Evolutionary conservation across 1,140 invertebrate species (phyloP).

Genomic region (Caenorhabditis remanei): DNA sequence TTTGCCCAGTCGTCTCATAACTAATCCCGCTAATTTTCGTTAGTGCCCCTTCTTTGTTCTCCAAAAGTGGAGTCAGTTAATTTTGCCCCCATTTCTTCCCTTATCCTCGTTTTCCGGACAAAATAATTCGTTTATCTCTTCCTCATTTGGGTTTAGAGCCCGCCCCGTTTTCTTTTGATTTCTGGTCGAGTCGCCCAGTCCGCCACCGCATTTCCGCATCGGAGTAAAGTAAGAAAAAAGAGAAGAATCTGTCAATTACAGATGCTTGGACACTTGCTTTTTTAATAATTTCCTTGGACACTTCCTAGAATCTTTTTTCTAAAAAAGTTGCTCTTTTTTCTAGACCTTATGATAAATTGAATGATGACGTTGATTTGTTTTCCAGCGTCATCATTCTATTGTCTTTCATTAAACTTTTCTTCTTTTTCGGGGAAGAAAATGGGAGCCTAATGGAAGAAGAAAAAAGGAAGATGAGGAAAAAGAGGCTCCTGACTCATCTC

Average conservation of each 20-base stretch:
- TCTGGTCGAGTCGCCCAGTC: neutral
- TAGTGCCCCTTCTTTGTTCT: neutral
- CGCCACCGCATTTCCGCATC: neutral
- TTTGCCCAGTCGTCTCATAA: neutral
- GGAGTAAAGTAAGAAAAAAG: no score
- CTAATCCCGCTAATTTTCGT: neutral
- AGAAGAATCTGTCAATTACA: neutral
- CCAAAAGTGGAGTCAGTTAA: neutral
- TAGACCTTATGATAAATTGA: slow-evolving; percentile 13
- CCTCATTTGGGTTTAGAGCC: neutral
- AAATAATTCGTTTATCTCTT: slow-evolving; percentile 39
- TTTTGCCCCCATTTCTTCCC: neutral
- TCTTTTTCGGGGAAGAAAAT: neutral
- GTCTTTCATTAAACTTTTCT: slow-evolving; percentile 32
- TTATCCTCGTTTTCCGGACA: neutral
- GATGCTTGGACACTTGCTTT: neutral
- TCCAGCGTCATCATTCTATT: slow-evolving; percentile 8
- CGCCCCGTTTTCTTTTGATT: neutral
- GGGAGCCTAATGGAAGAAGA: neutral
- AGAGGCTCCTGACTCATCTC: slow-evolving; percentile 2
- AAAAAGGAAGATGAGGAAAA: neutral
- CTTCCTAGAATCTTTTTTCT: neutral
- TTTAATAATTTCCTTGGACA: neutral
- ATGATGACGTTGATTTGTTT: slow-evolving; percentile 30
- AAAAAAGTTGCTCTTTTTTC: neutral